Evolutionary conservation across 2,113 vertebrate genomes (phyloP), one percentile per base, ranked within the genome.

Genomic region (Australoheros scitulus): DNA sequence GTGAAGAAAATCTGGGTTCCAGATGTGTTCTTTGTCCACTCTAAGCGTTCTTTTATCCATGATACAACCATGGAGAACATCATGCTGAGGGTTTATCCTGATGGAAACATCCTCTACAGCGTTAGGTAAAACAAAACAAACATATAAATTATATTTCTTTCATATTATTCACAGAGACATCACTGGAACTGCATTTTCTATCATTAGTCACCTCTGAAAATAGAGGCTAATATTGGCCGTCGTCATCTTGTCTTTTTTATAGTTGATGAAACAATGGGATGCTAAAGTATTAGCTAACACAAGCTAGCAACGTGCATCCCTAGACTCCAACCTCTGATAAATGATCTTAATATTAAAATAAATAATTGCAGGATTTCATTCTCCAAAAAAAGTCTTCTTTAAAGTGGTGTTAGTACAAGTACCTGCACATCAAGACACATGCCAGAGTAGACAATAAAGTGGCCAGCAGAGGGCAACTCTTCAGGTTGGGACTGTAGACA

Each of bases 1-100:
- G 97, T 98, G 15, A 96, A 97, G 90, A 98, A 97, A 94, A 99
- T 98, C 61, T 99, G 97, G 97, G 97, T 98, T 24, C 96, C 97
- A 22, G 97, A 98, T 15, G 96, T 98, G 55, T 98, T 98, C 91
- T 99, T 98, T 83, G 97, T 99, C 43, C 97, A 97, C 93, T 98
- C 97, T 77, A 98, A 98, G 84, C 97, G 96, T 85, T 97, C 98
- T 34, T 97, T 98, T 85, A 98, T 98, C 90, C 97, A 98, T 18
- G 97, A 98, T 63, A 98, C 96, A 41, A 97, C 97, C 9, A 94
- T 97, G 96, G 97, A 97, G 90, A 99, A 98, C 79, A 94, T 97
- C 88, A 97, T 98, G 97, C 93, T 98, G 15, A 91, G 96, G 41
- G 96, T 98, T 7, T 96, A 94, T 85, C 97, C 97, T 0, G 96